phyloP scores from a whole-genome alignment of 2,888 invertebrate genomes.

The Spilosoma lubricipeda region DNA sequence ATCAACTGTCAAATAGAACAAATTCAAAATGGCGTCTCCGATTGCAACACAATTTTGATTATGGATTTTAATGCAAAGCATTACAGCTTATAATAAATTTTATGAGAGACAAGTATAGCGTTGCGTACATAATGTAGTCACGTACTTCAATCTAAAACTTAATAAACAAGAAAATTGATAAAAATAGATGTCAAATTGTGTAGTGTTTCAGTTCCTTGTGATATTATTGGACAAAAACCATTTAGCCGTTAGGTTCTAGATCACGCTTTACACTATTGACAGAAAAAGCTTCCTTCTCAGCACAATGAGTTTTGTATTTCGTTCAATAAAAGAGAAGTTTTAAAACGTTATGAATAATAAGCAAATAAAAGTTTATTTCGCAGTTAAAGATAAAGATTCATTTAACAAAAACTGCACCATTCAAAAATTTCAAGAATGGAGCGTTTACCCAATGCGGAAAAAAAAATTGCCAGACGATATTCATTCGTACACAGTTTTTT shows the following conservation, averaged over 20 bases:
- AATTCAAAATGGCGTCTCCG: constrained; percentile 22
- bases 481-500: no score
- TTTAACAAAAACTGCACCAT: not conserved
- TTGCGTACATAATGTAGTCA: constrained; percentile 38
- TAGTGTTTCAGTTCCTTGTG: constrained; percentile 29
- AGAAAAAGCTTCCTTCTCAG: constrained; percentile 10
- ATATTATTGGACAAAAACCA: constrained; percentile 24
- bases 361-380: not conserved
- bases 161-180: constrained; percentile 48
- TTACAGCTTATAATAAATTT: constrained; percentile 35
- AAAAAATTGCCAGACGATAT: no score
- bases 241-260: constrained; percentile 28
- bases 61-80: constrained; percentile 36
- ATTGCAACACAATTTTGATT: constrained; percentile 18
- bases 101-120: constrained; percentile 26
- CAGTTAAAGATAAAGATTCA: no score
- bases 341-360: not conserved
- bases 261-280: constrained; percentile 33
- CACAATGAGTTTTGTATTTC: not conserved
- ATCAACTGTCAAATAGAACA: constrained; percentile 45
- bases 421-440: not conserved
- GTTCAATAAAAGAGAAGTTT: not conserved
- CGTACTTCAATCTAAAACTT: constrained; percentile 52
- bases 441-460: no score
- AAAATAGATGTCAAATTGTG: constrained; percentile 39